Evolutionary conservation across 2,888 invertebrate genomes (phyloP), one percentile per base, ranked within the genome.

Genomic region (Acleris literana): DNA sequence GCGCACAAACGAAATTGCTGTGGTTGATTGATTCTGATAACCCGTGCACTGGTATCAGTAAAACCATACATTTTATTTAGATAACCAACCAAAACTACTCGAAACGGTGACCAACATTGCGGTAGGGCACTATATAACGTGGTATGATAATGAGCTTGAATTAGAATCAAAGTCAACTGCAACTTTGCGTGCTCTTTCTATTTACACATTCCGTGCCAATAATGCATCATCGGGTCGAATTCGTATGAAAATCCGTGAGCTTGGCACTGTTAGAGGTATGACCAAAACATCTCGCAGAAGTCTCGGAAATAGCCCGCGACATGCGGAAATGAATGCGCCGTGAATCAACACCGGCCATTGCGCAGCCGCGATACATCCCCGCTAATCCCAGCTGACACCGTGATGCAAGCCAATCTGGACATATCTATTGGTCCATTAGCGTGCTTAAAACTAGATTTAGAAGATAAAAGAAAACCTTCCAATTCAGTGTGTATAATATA

Each of bases 251-350:
- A 13, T 39, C 4, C 39, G 13, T 39, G 39, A 39, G 39, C 13
- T 39, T 39, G 39, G 39, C 39, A 11, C 17, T 22, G 18, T 53
- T 46, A 22, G 29, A 46, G 7, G 68, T 70, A 69, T 66, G 68
- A 67, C 53, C 61, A 67, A 56, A 69, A 70, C 63, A 67, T 69
- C 58, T 63, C 52, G 66, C 68, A 55, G 54, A 29, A 65, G 66
- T 63, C 72, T 81, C 81, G 73, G 81, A 88, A 88, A 88, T 88
- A 88, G 88, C 77, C 61, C 68, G 81, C 74, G 83, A 84, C 84
- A 87, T 77, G 87, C 88, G 89, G 89, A 89, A 89, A 85, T 81
- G 81, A 69, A 76, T 74, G 70, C 70, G 74, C 72, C 73, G 73
- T 76, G 77, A 70, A 80, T 68, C 68, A 63, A 61, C 63, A 79